phyloP scores from a whole-genome alignment of 1,140 invertebrate species.

The Augochlora pura region DNA sequence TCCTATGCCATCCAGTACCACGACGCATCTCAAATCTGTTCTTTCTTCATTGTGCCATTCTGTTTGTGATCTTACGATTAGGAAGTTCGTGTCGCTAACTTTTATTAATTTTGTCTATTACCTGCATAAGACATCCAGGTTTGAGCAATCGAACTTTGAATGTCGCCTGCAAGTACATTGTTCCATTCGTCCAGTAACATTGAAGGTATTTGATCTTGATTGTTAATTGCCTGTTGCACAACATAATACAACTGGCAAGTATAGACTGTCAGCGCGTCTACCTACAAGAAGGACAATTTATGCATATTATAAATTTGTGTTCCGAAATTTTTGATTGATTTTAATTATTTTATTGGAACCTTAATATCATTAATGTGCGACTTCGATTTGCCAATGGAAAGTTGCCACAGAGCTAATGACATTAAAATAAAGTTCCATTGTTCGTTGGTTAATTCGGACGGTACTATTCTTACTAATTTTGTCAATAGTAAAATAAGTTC shows the following conservation, averaged over 20 bases:
- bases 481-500: constrained; percentile 76
- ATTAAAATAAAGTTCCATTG: constrained; percentile 86
- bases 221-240: constrained; percentile 77
- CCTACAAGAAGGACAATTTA: constrained; percentile 66
- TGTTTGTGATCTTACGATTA: constrained; percentile 28
- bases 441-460: constrained; percentile 74
- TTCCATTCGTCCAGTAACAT: constrained; percentile 83
- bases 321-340: constrained; percentile 53
- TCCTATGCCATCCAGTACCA: constrained; percentile 70
- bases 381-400: constrained; percentile 77
- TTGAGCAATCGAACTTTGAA: constrained; percentile 79
- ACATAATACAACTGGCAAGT: constrained; percentile 80
- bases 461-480: constrained; percentile 67
- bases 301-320: neutral
- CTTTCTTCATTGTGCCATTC: constrained; percentile 65
- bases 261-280: constrained; percentile 78
- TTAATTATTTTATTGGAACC: constrained; percentile 52
- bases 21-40: constrained; percentile 49
- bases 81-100: constrained; percentile 5
- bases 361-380: constrained; percentile 75
- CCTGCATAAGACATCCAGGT: constrained; percentile 78
- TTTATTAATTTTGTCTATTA: constrained; percentile 21
- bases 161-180: constrained; percentile 80
- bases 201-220: constrained; percentile 76
- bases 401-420: constrained; percentile 83